phyloP scores from a whole-genome alignment of 1,140 invertebrate genomes.

The Leptopilina boulardi region DNA sequence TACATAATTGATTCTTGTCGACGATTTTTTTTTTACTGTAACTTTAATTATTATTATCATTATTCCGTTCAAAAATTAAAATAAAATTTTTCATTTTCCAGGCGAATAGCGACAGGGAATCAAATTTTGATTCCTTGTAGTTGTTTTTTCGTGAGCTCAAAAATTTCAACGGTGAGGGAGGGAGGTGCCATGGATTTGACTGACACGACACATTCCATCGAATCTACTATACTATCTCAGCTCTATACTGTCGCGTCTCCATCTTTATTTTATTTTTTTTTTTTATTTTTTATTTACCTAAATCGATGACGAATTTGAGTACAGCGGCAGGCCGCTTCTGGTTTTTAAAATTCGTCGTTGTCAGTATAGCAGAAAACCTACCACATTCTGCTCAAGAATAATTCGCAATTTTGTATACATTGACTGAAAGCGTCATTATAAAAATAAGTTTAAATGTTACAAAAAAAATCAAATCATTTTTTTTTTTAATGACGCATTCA shows the following conservation, averaged over 20 bases:
- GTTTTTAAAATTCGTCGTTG: slow-evolving; percentile 11
- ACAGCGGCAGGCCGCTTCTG: slow-evolving; percentile 28
- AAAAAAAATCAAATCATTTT: background rate
- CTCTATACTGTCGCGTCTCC: slow-evolving; percentile 28
- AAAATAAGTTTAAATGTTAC: background rate
- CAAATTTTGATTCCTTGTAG: slow-evolving; percentile 74
- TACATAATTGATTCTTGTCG: too few species aligned
- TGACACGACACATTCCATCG: slow-evolving; percentile 23
- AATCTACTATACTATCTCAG: background rate
- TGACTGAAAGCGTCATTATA: background rate
- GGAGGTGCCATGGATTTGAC: slow-evolving; percentile 26
- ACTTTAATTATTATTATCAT: background rate
- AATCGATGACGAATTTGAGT: background rate
- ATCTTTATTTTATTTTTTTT: too few species aligned
- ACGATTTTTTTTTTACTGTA: too few species aligned
- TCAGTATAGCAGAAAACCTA: background rate
- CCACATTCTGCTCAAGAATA: background rate
- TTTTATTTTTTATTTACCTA: background rate
- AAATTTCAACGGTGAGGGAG: background rate
- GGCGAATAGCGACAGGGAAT: slow-evolving; percentile 72
- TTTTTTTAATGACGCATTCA: background rate
- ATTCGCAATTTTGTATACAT: background rate
- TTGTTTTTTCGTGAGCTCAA: slow-evolving; percentile 28
- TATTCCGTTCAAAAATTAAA: background rate
- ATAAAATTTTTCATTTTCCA: slow-evolving; percentile 52